Percentiles rank a stretch among this genome's conserved stretches.
phyloP scores from a whole-genome alignment of 2,888 invertebrate genomes.

The Mechanitis messenoides region DNA sequence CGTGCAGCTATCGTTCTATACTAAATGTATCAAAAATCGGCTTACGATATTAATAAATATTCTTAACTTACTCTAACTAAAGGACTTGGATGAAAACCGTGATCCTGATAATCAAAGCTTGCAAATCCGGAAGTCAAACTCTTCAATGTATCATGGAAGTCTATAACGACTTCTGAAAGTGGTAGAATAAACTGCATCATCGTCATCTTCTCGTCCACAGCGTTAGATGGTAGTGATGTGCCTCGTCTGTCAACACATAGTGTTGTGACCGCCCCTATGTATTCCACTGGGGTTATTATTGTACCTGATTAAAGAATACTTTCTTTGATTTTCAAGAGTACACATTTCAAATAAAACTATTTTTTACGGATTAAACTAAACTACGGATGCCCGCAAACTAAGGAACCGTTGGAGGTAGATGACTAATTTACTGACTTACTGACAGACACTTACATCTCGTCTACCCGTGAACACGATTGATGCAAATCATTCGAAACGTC shows the following conservation, averaged over 20 bases:
- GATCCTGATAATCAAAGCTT: conserved; percentile 94
- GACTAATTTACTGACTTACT: too few relatives aligned
- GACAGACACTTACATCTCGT: too few relatives aligned
- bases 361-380: too few relatives aligned
- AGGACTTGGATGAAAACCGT: conserved; percentile 86
- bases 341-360: not conserved
- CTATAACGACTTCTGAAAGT: conserved; percentile 93
- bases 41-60: not conserved
- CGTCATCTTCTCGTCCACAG: conserved; percentile 89
- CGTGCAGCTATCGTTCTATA: too few relatives aligned
- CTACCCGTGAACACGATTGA: too few relatives aligned
- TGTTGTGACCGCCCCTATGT: conserved; percentile 81
- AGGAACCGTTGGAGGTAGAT: too few relatives aligned
- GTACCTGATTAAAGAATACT: conserved; percentile 76
- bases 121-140: conserved; percentile 95
- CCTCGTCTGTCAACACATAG: conserved; percentile 85
- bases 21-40: too few relatives aligned
- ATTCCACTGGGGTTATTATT: conserved; percentile 89
- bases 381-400: too few relatives aligned
- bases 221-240: conserved; percentile 79
- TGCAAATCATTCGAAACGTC: too few relatives aligned
- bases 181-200: conserved; percentile 91
- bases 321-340: not conserved
- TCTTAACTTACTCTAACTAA: conserved; percentile 82
- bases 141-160: conserved; percentile 96